Base-by-base conservation (phyloP, 1,140 invertebrate species). In the Aphis craccivora region DNA sequence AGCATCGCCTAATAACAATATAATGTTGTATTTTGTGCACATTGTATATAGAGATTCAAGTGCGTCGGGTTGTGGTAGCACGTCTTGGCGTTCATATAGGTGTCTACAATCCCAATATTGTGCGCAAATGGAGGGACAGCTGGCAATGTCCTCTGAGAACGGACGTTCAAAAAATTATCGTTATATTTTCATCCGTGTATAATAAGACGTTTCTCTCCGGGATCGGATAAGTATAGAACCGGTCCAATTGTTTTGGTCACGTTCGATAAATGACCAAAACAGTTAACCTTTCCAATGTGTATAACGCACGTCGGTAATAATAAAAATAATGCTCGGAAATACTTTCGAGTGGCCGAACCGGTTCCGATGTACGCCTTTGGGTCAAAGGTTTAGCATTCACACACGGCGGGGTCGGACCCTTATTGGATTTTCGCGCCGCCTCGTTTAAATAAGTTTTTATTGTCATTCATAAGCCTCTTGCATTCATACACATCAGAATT, bases 241-340 rank as follows among this genome's bases (percentile, higher is more conserved):
- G 91, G 91, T 93, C 91, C 91, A 84, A 93, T 93, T 93, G 91
- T 93, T 93, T 93, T 93, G 91, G 91, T 93, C 91, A 86, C 81
- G 91, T 93, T 93, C 91, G 76, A 93, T 93, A 93, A 93, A 93
- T 93, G 91, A 86, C 91, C 91, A 23, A 92, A 93, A 84, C 91
- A 93, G 91, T 93, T 93, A 93, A 93, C 91, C 91, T 93, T 55
- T 93, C 11, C n/a, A 18, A n/a, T 23, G 35, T 35, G 48, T 37
- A 86, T 43, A 93, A 93, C 25, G 45, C 60, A 91, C 53, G 53
- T n/a, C 30, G 18, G 14, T n/a, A n/a, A 43, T 67, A 90, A 89
- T 89, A 37, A 91, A 91, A 92, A 92, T 86, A 93, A 93, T 55
- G 35, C 91, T 86, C 81, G 45, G 51, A 53, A 55, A 84, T 53